phyloP scores from a whole-genome alignment of 92 coral and sea anemone species.

The Zoanthus gigantus region DNA sequence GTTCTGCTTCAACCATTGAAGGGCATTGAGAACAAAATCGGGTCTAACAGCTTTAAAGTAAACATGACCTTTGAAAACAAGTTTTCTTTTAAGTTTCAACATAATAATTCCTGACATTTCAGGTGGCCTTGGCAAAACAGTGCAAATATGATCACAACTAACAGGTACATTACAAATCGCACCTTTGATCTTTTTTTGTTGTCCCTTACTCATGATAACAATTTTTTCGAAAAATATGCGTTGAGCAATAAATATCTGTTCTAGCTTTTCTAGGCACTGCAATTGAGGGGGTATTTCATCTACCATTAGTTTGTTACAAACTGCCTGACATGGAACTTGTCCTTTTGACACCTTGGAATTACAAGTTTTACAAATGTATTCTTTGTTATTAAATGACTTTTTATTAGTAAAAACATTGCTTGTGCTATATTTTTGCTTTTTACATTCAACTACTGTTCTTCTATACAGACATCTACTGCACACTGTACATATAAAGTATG shows the following conservation, averaged over 20 bases:
- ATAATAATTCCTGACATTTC: conserved; percentile 58
- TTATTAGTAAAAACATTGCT: conserved; percentile 11
- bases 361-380: too few species aligned
- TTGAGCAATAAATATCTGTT: conserved; percentile 54
- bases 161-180: conserved; percentile 72
- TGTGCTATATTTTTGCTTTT: conserved; percentile 6
- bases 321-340: conserved; percentile 54
- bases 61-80: conserved; percentile 62
- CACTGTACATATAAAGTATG: conserved; percentile 12
- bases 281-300: conserved; percentile 51
- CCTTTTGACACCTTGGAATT: conserved; percentile 14
- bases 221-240: conserved; percentile 35
- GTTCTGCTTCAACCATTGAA: conserved; percentile 33
- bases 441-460: conserved; percentile 10
- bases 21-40: conserved; percentile 34
- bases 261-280: conserved; percentile 47
- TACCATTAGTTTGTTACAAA: conserved; percentile 52
- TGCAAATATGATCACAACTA: conserved; percentile 63
- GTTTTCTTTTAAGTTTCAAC: conserved; percentile 51
- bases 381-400: too few species aligned
- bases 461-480: not conserved
- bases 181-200: conserved; percentile 65
- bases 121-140: conserved; percentile 58
- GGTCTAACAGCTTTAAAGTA: conserved; percentile 68
- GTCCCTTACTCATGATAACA: not conserved